phyloP scores from a whole-genome alignment of 2,113 vertebrate genomes.

The Cromileptes altivelis region DNA sequence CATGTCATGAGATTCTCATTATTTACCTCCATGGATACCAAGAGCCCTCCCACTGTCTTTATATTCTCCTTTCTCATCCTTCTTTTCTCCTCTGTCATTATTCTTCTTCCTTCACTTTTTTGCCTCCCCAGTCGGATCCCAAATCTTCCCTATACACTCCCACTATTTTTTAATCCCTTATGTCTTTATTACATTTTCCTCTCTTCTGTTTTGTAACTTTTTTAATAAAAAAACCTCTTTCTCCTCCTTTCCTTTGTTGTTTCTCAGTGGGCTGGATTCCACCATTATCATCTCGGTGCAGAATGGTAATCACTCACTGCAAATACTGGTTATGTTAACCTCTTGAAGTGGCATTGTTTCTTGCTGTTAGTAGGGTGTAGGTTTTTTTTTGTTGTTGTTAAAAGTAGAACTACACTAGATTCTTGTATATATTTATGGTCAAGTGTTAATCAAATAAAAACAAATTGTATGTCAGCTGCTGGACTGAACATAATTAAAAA shows the following conservation, averaged over 20 bases:
- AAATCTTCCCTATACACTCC: neutral
- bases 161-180: neutral
- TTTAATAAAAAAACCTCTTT: neutral
- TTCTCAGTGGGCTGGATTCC: neutral
- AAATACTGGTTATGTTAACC: neutral
- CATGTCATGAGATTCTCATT: slow-evolving; percentile 68
- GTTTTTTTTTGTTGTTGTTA: too few species aligned
- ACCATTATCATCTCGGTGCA: neutral
- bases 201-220: neutral
- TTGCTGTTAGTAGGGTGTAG: neutral
- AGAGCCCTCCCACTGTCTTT: slow-evolving; percentile 45
- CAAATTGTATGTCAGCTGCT: neutral
- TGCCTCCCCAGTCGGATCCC: neutral
- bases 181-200: neutral
- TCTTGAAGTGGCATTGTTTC: neutral
- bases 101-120: slow-evolving; percentile 7
- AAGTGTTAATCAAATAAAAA: neutral
- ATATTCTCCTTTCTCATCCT: slow-evolving; percentile 32
- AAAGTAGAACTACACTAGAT: neutral
- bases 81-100: neutral
- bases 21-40: slow-evolving; percentile 66
- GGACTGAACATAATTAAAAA: neutral
- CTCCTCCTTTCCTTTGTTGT: neutral
- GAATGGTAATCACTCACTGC: neutral
- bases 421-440: too few species aligned